These are phyloP conservation scores for Onychomys arenicola DNA, from an alignment of 2,797 vertebrate genomes.

Conservation along the genomic window DNA sequence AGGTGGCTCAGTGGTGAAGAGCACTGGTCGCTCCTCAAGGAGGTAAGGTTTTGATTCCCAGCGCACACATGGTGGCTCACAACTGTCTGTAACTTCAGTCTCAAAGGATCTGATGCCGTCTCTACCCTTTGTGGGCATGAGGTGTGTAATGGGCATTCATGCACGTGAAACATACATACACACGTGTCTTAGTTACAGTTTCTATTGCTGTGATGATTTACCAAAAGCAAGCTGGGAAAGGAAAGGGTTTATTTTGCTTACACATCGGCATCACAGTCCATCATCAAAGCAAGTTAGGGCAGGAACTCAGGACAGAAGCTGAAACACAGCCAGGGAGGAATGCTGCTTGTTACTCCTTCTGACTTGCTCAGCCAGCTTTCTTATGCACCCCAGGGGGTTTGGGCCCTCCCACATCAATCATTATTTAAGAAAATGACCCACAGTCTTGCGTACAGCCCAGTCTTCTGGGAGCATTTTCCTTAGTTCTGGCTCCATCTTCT, in stretches of 20 bases:
- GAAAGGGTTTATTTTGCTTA: neutral
- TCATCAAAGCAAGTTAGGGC: neutral
- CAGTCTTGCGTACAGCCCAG: neutral
- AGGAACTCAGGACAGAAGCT: neutral
- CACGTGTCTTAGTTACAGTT: neutral
- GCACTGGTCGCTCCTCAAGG: neutral
- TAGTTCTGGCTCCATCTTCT: neutral
- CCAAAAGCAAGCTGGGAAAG: neutral
- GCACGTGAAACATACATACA: too few relatives aligned
- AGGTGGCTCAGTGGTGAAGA: neutral
- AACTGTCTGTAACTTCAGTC: neutral
- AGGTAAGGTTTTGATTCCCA: neutral
- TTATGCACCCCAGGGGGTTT: neutral
- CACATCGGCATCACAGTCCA: too few relatives aligned
- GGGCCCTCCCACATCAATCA: neutral
- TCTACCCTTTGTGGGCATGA: neutral
- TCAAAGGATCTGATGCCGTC: neutral
- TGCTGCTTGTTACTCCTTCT: neutral
- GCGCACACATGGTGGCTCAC: neutral
- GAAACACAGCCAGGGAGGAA: neutral
- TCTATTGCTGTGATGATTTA: neutral
- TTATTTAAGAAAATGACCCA: neutral
- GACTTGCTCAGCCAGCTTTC: neutral
- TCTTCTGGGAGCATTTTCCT: neutral
- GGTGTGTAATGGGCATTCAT: neutral